These are phyloP conservation scores for Serrognathus titanus DNA, from an alignment of 2,888 invertebrate species.

Conservation along the genomic window DNA sequence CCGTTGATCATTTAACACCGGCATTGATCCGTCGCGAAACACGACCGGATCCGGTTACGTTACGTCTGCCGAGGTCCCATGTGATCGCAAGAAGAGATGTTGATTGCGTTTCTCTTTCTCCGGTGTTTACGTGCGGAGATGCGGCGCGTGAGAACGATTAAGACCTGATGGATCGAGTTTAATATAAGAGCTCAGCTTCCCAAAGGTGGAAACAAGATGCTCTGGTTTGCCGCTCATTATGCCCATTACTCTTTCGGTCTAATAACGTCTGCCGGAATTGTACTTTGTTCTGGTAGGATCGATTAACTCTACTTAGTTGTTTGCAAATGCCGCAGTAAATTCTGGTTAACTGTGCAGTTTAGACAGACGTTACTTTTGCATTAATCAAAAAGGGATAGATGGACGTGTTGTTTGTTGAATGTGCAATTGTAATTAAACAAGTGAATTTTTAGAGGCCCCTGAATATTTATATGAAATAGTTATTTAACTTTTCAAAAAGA, in stretches of 20 bases:
- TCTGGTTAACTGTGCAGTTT: no score
- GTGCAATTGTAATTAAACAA: no score
- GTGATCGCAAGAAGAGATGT: neutral
- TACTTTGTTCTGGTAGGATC: neutral
- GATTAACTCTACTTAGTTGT: neutral
- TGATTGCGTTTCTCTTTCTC: neutral
- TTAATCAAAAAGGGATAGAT: no score
- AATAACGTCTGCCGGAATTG: conserved; percentile 27
- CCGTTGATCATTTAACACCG: conserved; percentile 33
- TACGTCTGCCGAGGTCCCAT: conserved; percentile 10
- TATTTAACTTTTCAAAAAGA: no score
- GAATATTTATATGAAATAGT: no score
- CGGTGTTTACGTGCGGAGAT: neutral
- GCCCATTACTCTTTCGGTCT: conserved; percentile 39
- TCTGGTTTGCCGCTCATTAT: conserved; percentile 40
- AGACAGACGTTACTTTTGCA: no score
- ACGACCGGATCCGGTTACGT: conserved; percentile 14
- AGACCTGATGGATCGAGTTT: conserved; percentile 27
- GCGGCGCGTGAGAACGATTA: conserved; percentile 19
- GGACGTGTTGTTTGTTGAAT: no score
- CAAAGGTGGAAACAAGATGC: conserved; percentile 21
- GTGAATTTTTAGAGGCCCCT: no score
- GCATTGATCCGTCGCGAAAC: conserved; percentile 25
- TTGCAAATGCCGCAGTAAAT: neutral
- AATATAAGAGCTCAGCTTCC: conserved; percentile 9